Percentiles rank a stretch among this genome's conserved stretches.
Evolutionary conservation across 64 coral and sea anemone species (phyloP).

Genomic region (Stichodactyla helianthus): DNA sequence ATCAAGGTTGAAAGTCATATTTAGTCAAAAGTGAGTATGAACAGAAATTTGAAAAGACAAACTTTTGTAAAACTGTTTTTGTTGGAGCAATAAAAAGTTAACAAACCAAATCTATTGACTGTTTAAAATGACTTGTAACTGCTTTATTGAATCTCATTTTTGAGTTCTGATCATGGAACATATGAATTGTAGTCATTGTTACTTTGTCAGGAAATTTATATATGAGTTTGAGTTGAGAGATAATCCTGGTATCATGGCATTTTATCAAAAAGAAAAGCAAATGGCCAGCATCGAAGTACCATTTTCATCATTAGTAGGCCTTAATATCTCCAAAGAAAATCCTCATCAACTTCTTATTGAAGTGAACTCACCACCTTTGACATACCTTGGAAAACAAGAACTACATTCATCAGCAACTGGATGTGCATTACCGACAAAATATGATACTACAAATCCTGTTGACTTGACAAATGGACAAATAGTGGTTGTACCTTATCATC

Average conservation of each 20-base stretch:
- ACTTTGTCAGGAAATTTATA: conserved; percentile 32
- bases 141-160: too few relatives aligned
- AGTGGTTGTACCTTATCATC: conserved; percentile 27
- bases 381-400: conserved; percentile 19
- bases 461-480: conserved; percentile 37
- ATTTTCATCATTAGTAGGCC: conserved; percentile 33
- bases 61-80: background rate
- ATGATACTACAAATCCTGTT: background rate
- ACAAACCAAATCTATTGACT: background rate
- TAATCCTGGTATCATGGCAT: background rate
- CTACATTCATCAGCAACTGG: background rate
- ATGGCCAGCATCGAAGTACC: conserved; percentile 37
- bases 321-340: conserved; percentile 15
- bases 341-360: conserved; percentile 30
- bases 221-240: conserved; percentile 30
- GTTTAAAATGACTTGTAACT: too few relatives aligned
- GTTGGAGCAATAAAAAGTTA: background rate
- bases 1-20: conserved; percentile 39
- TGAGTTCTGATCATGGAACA: background rate
- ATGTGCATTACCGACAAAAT: conserved; percentile 16
- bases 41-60: background rate
- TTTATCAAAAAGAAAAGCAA: background rate
- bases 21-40: conserved; percentile 20
- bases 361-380: conserved; percentile 25
- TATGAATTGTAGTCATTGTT: background rate